These are phyloP conservation scores for Dendrocopos noguchii DNA, from an alignment of 2,113 vertebrate species.

Conservation along the genomic window DNA sequence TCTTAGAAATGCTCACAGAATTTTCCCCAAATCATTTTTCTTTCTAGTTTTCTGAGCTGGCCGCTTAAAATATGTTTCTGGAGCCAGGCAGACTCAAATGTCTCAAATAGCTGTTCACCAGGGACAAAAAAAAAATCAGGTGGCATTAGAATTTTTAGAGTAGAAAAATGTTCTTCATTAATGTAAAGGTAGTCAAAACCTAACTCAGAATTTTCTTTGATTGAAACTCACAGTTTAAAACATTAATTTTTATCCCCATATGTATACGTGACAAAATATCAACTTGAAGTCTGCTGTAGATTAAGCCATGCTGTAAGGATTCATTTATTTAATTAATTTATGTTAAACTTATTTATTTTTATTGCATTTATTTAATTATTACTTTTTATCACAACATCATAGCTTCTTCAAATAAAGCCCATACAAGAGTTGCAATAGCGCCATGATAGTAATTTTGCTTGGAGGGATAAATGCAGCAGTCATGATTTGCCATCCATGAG, in stretches of 20 bases:
- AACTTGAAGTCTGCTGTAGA: not conserved
- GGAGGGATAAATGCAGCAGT: not conserved
- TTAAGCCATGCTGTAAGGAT: not conserved
- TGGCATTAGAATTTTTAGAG: not conserved
- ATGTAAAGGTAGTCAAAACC: not conserved
- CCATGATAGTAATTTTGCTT: not conserved
- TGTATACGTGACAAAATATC: not conserved
- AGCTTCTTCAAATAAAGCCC: not conserved
- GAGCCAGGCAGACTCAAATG: not conserved
- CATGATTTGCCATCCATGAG: not conserved
- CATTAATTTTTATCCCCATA: not conserved
- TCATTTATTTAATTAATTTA: too few species aligned
- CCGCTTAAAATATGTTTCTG: not conserved
- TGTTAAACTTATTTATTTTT: too few species aligned
- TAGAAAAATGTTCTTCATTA: not conserved
- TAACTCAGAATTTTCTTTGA: not conserved
- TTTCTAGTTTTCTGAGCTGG: not conserved
- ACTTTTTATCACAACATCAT: not conserved
- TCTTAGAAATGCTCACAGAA: not conserved
- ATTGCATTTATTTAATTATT: too few species aligned
- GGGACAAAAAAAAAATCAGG: not conserved
- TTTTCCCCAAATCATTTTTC: not conserved
- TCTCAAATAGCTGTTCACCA: not conserved
- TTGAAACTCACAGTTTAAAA: not conserved
- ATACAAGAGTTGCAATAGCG: not conserved